Evolutionary conservation across 2,113 vertebrate genomes (phyloP).

Genomic region (Caracal caracal): DNA sequence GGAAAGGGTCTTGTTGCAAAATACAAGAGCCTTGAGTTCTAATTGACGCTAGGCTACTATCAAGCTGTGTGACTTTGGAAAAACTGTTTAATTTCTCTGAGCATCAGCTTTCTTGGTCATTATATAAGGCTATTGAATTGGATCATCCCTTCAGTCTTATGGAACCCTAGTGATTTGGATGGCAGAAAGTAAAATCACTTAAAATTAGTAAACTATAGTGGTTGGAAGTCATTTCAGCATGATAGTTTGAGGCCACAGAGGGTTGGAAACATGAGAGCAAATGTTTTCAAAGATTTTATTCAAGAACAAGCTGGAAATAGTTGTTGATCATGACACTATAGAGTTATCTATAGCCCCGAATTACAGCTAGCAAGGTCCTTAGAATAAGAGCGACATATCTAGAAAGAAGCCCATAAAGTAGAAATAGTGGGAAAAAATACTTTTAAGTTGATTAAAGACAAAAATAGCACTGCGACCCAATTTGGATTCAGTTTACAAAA

Average conservation of each 20-base stretch:
- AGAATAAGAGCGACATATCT: constrained; percentile 18
- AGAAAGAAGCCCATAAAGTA: constrained; percentile 59
- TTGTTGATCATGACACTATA: constrained; percentile 67
- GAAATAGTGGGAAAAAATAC: constrained; percentile 57
- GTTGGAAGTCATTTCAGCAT: constrained; percentile 69
- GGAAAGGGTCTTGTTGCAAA: neutral
- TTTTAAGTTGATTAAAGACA: constrained; percentile 48
- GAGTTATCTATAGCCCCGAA: constrained; percentile 58
- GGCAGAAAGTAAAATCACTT: neutral
- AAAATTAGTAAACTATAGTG: constrained; percentile 35
- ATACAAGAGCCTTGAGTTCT: constrained; percentile 9
- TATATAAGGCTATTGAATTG: neutral
- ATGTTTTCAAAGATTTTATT: constrained; percentile 76
- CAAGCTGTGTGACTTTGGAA: constrained; percentile 4
- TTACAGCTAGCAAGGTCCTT: constrained; percentile 56
- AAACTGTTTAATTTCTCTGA: neutral
- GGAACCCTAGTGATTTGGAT: neutral
- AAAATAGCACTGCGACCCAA: constrained; percentile 61
- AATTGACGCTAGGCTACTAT: neutral
- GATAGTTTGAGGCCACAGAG: constrained; percentile 60
- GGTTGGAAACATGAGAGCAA: constrained; percentile 64
- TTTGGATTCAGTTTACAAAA: constrained; percentile 58
- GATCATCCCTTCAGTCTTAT: neutral
- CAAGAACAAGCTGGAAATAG: constrained; percentile 73
- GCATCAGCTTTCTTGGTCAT: neutral